Conservation (phyloP, 2,113 vertebrate species). For the Crotalus tigris region DNA sequence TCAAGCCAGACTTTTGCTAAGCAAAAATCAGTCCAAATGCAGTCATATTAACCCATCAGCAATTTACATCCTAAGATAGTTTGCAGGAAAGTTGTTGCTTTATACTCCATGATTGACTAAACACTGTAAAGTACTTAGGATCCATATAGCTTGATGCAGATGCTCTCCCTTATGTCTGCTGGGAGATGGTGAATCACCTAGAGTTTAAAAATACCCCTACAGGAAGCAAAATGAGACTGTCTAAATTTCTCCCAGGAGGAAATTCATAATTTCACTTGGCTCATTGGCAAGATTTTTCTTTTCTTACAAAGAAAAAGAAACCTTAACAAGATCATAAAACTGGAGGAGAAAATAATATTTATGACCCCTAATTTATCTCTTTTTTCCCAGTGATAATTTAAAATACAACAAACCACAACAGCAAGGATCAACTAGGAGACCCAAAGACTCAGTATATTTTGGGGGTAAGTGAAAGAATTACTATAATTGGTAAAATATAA, state of each 20-base stretch:
- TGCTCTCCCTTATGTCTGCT: slow-evolving; percentile 2
- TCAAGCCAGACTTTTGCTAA: not conserved
- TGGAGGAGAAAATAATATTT: not conserved
- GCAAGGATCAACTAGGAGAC: not conserved
- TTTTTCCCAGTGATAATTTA: not conserved
- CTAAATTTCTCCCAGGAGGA: not conserved
- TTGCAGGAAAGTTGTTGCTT: slow-evolving; percentile 6
- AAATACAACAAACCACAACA: not conserved
- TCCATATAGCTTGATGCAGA: not conserved
- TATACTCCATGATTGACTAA: not conserved
- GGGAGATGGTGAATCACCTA: not conserved
- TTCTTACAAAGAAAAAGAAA: slow-evolving; percentile 40
- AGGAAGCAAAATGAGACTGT: slow-evolving; percentile 10
- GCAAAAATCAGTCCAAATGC: not conserved
- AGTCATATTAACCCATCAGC: not conserved
- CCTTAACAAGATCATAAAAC: not conserved
- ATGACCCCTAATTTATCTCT: not conserved
- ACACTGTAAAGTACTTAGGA: slow-evolving; percentile 10
- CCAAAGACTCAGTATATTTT: not conserved
- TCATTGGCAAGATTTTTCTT: slow-evolving; percentile 22
- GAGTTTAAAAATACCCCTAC: slow-evolving; percentile 18
- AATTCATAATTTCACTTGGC: not conserved
- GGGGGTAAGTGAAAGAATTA: not conserved
- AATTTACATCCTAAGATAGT: not conserved
- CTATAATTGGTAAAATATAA: not conserved